Evolutionary conservation across 2,888 invertebrate genomes (phyloP).

Genomic region (Linnaemya tessellans): DNA sequence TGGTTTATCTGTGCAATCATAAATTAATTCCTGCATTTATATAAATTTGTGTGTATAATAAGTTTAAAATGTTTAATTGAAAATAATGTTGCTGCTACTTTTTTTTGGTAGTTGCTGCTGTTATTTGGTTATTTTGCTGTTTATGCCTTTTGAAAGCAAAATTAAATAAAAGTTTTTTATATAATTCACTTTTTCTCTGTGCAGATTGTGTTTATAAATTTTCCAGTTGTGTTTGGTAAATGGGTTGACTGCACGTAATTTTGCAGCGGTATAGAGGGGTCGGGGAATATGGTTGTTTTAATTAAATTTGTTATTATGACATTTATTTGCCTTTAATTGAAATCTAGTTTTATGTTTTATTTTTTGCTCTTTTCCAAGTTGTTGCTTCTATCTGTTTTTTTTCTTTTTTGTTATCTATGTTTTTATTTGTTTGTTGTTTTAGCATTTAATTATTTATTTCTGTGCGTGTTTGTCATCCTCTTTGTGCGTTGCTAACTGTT

Average conservation of each 20-base stretch:
- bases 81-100: slow-evolving; percentile 62
- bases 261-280: background rate
- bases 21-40: slow-evolving; percentile 58
- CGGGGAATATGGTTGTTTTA: slow-evolving; percentile 50
- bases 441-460: slow-evolving; percentile 15
- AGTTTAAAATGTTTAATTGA: slow-evolving; percentile 65
- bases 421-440: slow-evolving; percentile 24
- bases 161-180: slow-evolving; percentile 32
- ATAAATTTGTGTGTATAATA: slow-evolving; percentile 16
- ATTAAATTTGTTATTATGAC: slow-evolving; percentile 69
- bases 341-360: slow-evolving; percentile 59
- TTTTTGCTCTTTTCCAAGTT: slow-evolving; percentile 26
- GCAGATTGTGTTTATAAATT: slow-evolving; percentile 33
- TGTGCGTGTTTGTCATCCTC: slow-evolving; percentile 46
- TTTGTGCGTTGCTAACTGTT: slow-evolving; percentile 43
- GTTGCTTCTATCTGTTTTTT: slow-evolving; percentile 13
- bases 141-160: slow-evolving; percentile 76
- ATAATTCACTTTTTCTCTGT: background rate
- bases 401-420: background rate
- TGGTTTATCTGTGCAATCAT: slow-evolving; percentile 63
- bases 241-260: background rate
- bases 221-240: background rate
- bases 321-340: slow-evolving; percentile 70
- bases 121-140: slow-evolving; percentile 71
- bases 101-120: background rate